Evolutionary conservation across 2,797 vertebrate genomes (phyloP), one percentile per base, ranked within the genome.

Genomic region (Perodicticus potto): DNA sequence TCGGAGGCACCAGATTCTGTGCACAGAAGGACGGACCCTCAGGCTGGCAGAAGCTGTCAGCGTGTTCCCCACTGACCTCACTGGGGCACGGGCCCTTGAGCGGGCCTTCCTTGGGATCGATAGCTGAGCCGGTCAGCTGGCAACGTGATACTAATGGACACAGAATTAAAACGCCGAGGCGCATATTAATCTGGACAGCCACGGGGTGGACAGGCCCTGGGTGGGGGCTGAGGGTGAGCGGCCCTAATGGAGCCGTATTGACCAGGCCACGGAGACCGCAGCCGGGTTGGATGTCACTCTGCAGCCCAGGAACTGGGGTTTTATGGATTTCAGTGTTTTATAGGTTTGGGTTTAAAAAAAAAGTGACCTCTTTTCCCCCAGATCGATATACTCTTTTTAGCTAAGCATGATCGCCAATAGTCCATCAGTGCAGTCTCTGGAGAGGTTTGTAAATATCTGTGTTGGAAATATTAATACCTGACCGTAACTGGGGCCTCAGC

Each of bases 171-270:
- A 98, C 98, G 97, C 98, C 98, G 98, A 98, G 98, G 99, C 98
- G 98, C 98, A 98, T 99, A 99, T 99, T 99, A 99, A 99, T 99
- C 99, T 97, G 98, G 98, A 98, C 98, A 98, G 98, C 97, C 94
- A 97, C 97, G 97, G 98, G 59, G 85, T 20, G 82, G 83, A 5
- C 8, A 2, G 90, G 63, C 78, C 7, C 98, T n/a, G 98, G 97
- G 98, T 97, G 93, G 98, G 98, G 99, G 99, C 98, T 98, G 97
- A 9, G 17, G 98, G 98, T 97, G 97, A 96, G 98, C 97, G 97
- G 98, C 98, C 98, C 98, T 99, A 99, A 99, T 99, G 99, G 99
- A 99, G 97, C 96, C 83, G 74, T 99, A 99, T 99, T 99, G 99
- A 99, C 99, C 99, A 97, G 97, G 97, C 98, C 97, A 91, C 95